These are phyloP conservation scores for Nemapogon koenigi DNA, from an alignment of 2,888 invertebrate genomes.

Conservation along the genomic window DNA sequence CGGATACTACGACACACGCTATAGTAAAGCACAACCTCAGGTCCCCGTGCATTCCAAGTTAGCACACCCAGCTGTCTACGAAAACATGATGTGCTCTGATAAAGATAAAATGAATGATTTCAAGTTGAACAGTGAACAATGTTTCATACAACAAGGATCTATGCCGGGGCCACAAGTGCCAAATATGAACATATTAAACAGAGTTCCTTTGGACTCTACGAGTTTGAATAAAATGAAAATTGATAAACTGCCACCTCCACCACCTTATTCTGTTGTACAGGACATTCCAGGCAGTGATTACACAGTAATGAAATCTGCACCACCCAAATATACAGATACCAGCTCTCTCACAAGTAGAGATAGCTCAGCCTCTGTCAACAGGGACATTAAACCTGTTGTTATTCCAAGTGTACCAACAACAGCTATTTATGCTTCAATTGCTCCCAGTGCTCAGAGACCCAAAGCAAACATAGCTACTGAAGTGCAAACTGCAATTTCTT, in stretches of 20 bases:
- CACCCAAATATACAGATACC: slow-evolving; percentile 55
- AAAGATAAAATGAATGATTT: slow-evolving; percentile 47
- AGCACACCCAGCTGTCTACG: slow-evolving; percentile 47
- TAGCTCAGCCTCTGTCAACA: slow-evolving; percentile 29
- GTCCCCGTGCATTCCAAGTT: slow-evolving; percentile 68
- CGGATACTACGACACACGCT: slow-evolving; percentile 60
- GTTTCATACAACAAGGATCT: slow-evolving; percentile 48
- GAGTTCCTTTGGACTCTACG: slow-evolving; percentile 32
- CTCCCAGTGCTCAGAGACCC: slow-evolving; percentile 59
- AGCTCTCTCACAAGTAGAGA: slow-evolving; percentile 46
- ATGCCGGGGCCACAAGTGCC: slow-evolving; percentile 52
- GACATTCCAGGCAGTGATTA: slow-evolving; percentile 49
- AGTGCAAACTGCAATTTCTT: slow-evolving; percentile 57
- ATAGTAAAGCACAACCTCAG: slow-evolving; percentile 83
- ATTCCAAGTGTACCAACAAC: slow-evolving; percentile 56
- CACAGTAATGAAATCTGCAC: slow-evolving; percentile 56
- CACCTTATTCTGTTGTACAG: slow-evolving; percentile 36
- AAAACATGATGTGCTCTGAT: slow-evolving; percentile 55
- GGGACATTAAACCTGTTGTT: slow-evolving; percentile 50
- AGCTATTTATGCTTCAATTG: slow-evolving; percentile 60
- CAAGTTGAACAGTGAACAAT: slow-evolving; percentile 37
- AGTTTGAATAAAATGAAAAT: slow-evolving; percentile 53
- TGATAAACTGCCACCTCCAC: slow-evolving; percentile 61
- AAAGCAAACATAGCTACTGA: slow-evolving; percentile 61
- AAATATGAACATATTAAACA: slow-evolving; percentile 28